phyloP scores from a whole-genome alignment of 1,140 invertebrate species.

The Trichonephila clavipes region DNA sequence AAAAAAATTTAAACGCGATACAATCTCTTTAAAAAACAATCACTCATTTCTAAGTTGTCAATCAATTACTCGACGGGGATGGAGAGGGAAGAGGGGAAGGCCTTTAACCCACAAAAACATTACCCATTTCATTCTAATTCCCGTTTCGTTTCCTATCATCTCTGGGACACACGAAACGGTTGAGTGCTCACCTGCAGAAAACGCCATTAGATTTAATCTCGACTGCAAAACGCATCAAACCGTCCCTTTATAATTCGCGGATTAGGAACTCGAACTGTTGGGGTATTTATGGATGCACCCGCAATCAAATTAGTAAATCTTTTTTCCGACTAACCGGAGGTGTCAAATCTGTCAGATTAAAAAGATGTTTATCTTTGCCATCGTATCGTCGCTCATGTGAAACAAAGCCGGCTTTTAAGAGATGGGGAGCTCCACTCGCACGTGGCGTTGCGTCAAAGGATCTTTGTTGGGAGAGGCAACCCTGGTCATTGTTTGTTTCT shows the following conservation, averaged over 20 bases:
- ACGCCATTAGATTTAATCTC: neutral
- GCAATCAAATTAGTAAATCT: constrained; percentile 8
- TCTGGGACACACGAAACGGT: neutral
- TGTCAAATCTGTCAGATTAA: constrained; percentile 17
- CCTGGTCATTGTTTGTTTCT: neutral
- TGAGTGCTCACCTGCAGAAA: neutral
- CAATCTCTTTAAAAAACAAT: no score
- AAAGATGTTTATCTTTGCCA: neutral
- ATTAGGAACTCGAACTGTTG: neutral
- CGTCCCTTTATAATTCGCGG: neutral
- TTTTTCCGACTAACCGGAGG: neutral
- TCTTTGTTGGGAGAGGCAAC: neutral
- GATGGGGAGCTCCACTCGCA: neutral
- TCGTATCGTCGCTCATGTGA: neutral
- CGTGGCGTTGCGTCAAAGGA: neutral
- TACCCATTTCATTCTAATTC: neutral
- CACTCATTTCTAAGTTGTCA: neutral
- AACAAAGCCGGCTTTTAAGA: constrained; percentile 10
- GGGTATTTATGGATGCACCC: neutral
- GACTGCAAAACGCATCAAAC: neutral
- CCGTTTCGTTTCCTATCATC: neutral
- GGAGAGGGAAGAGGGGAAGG: no score
- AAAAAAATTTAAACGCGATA: no score
- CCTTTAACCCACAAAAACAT: neutral
- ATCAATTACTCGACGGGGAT: neutral